These are phyloP conservation scores for Catostomus latipinnis DNA, from an alignment of 2,797 vertebrate genomes.

Conservation along the genomic window DNA sequence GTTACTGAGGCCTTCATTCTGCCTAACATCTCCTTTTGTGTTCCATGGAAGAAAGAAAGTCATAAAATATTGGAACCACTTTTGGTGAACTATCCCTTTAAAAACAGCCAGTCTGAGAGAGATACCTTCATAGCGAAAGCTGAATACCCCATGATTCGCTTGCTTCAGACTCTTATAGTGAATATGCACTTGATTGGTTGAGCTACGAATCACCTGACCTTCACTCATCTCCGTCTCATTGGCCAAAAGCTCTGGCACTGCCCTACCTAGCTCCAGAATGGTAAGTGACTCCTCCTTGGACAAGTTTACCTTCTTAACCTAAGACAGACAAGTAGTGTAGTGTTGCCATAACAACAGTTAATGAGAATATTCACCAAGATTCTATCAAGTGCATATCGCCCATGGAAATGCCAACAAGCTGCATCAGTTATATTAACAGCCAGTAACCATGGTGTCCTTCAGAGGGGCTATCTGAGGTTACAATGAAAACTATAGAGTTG, in stretches of 20 bases:
- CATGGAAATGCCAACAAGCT: conserved; percentile 30
- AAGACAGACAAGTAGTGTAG: conserved; percentile 11
- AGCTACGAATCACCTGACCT: conserved; percentile 91
- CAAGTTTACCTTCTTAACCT: conserved; percentile 90
- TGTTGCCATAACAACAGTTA: conserved; percentile 43
- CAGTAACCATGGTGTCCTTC: conserved; percentile 12
- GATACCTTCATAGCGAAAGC: conserved; percentile 90
- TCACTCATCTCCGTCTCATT: conserved; percentile 89
- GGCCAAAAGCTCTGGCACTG: conserved; percentile 82
- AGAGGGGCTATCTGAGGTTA: not conserved
- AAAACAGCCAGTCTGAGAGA: not conserved
- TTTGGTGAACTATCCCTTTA: too few species aligned
- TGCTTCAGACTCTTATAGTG: conserved; percentile 87
- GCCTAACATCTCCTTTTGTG: too few species aligned
- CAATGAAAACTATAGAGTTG: not conserved
- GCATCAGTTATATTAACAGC: not conserved
- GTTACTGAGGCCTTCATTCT: too few species aligned
- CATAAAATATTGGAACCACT: too few species aligned
- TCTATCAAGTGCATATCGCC: conserved; percentile 17
- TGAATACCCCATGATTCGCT: conserved; percentile 84
- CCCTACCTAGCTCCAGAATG: conserved; percentile 82
- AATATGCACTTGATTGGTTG: conserved; percentile 89
- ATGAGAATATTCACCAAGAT: conserved; percentile 17
- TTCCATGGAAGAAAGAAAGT: too few species aligned
- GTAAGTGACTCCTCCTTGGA: conserved; percentile 88